Percentiles rank a stretch among this genome's conserved stretches.
phyloP scores from a whole-genome alignment of 92 coral and sea anemone genomes.

The Actinernus sp. region DNA sequence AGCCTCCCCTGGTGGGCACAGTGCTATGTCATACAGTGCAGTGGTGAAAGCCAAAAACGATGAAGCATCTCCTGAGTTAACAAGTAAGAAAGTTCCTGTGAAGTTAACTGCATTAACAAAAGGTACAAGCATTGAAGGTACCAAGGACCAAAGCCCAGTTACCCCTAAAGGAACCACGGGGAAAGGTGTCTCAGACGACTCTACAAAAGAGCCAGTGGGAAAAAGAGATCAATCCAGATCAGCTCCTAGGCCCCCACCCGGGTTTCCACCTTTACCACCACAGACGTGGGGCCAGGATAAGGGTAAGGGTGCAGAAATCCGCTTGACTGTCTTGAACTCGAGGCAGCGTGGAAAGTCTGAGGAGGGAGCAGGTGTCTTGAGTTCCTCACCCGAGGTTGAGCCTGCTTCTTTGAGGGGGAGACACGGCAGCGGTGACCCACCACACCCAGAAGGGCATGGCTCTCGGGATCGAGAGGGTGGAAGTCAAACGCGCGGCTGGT shows the following conservation, averaged over 20 bases:
- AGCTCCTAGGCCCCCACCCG: conserved; percentile 76
- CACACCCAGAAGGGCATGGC: not conserved
- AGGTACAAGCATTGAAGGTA: not conserved
- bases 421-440: conserved; percentile 5
- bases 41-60: conserved; percentile 60
- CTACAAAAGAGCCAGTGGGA: conserved; percentile 17
- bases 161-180: not conserved
- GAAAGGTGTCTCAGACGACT: conserved; percentile 26
- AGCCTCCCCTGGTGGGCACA: conserved; percentile 24
- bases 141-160: conserved; percentile 1
- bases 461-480: conserved; percentile 5
- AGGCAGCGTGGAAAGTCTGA: conserved; percentile 36
- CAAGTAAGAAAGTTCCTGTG: conserved; percentile 11
- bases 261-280: conserved; percentile 71
- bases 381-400: conserved; percentile 7
- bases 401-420: conserved; percentile 2
- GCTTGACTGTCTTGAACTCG: conserved; percentile 59
- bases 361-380: not conserved
- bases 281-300: conserved; percentile 54
- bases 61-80: conserved; percentile 19
- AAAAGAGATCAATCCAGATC: conserved; percentile 47
- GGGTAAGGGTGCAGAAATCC: conserved; percentile 25
- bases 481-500: not conserved
- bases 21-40: conserved; percentile 58
- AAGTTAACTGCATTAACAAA: conserved; percentile 39